These are phyloP conservation scores for Peromyscus aztecus DNA, from an alignment of 2,797 vertebrate species.

Conservation along the genomic window DNA sequence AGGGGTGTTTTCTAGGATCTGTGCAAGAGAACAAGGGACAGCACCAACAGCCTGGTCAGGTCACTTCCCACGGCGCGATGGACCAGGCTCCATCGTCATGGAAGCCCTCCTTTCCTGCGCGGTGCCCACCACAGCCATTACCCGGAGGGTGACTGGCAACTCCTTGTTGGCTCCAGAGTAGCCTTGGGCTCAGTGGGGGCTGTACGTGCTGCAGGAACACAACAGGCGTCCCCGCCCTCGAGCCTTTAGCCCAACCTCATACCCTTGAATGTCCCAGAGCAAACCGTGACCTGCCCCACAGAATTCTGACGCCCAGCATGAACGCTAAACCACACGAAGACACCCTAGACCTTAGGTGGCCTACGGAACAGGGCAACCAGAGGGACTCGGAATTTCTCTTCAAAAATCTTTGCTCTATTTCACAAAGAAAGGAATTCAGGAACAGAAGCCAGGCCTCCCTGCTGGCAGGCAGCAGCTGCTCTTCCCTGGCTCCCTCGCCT, in stretches of 20 bases:
- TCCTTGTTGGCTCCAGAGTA: background rate
- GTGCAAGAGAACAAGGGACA: constrained; percentile 18
- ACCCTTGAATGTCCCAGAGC: background rate
- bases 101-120: background rate
- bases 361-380: background rate
- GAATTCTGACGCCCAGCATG: background rate
- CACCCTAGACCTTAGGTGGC: background rate
- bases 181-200: background rate
- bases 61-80: too few species aligned
- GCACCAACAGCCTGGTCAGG: background rate
- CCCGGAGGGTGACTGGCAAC: accelerated
- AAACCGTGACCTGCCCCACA: background rate
- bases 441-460: background rate
- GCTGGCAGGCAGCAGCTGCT: background rate
- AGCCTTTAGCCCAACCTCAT: background rate
- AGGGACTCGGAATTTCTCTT: background rate
- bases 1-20: constrained; percentile 98
- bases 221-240: background rate
- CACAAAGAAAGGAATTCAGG: background rate
- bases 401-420: background rate
- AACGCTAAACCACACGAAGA: background rate
- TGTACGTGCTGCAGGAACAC: background rate
- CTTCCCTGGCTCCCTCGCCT: background rate
- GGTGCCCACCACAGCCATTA: background rate
- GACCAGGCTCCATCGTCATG: accelerated